phyloP scores from a whole-genome alignment of 2,797 vertebrate genomes.

The Denticeps clupeoides region DNA sequence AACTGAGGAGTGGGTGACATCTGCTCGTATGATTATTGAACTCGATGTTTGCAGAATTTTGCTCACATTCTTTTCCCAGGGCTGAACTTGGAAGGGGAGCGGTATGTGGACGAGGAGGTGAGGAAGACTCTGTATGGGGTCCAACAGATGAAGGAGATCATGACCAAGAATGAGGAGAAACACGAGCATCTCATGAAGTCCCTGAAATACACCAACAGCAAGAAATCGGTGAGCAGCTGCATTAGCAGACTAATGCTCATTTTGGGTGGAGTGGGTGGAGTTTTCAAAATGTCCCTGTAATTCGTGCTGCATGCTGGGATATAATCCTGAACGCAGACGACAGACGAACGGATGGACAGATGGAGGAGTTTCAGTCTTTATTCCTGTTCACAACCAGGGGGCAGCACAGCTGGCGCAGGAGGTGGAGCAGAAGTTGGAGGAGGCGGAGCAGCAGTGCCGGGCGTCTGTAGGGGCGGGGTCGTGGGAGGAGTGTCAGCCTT shows the following conservation, averaged over 20 bases:
- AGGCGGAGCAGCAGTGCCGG: conserved; percentile 74
- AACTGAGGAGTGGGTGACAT: conserved; percentile 60
- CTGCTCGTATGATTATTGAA: background rate
- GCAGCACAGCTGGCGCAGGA: conserved; percentile 68
- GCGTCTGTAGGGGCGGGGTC: conserved; percentile 57
- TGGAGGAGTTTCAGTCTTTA: background rate
- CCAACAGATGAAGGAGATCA: conserved; percentile 80
- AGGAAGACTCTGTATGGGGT: conserved; percentile 73
- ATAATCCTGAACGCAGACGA: background rate
- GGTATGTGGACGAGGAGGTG: conserved; percentile 68
- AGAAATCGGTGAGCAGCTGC: conserved; percentile 77
- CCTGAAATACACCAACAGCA: conserved; percentile 69
- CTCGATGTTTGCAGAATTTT: no score
- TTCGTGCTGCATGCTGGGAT: no score
- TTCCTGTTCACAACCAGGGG: conserved; percentile 51
- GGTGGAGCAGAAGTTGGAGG: conserved; percentile 69
- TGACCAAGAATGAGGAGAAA: conserved; percentile 77
- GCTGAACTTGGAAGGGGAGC: conserved; percentile 64
- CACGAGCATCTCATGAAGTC: conserved; percentile 76
- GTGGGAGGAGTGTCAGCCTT: conserved; percentile 76
- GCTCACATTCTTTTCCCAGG: conserved; percentile 43
- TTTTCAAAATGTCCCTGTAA: no score
- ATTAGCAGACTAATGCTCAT: no score
- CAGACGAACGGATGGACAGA: background rate
- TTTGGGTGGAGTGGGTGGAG: no score